Conservation (phyloP, 2,113 vertebrate species). For the Thalassoma bifasciatum region DNA sequence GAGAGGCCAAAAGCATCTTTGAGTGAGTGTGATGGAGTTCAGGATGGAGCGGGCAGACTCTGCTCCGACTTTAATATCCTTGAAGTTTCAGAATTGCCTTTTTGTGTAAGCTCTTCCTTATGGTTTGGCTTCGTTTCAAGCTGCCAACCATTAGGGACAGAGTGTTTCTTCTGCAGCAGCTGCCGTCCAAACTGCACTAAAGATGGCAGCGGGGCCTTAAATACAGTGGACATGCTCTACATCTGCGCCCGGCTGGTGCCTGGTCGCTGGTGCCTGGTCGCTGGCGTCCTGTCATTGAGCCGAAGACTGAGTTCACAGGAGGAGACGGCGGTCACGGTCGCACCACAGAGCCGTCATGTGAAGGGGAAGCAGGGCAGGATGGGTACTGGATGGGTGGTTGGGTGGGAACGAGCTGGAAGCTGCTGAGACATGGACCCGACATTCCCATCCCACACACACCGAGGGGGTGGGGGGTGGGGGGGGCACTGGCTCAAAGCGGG, state of each 20-base stretch:
- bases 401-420: constrained; percentile 57
- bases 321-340: constrained; percentile 48
- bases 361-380: constrained; percentile 36
- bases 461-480: too few relatives aligned
- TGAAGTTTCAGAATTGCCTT: constrained; percentile 26
- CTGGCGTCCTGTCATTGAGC: constrained; percentile 49
- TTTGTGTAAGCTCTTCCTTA: constrained; percentile 32
- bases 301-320: constrained; percentile 42
- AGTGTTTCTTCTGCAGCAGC: constrained; percentile 8
- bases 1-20: constrained; percentile 29
- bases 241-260: not conserved
- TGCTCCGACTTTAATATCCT: constrained; percentile 50
- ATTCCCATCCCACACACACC: constrained; percentile 75
- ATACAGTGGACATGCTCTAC: constrained; percentile 23
- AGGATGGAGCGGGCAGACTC: constrained; percentile 19
- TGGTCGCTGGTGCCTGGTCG: constrained; percentile 31
- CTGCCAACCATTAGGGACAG: constrained; percentile 1
- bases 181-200: constrained; percentile 11
- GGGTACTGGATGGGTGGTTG: constrained; percentile 48
- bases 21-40: constrained; percentile 28
- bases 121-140: constrained; percentile 44
- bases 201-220: constrained; percentile 23
- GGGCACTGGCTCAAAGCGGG: constrained; percentile 59
- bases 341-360: constrained; percentile 51
- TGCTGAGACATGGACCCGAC: constrained; percentile 44